A percentile compares a stretch with the other conserved stretches of the same genome.
Evolutionary conservation across 2,888 invertebrate species (phyloP).

Genomic region (Xestia ashworthii): DNA sequence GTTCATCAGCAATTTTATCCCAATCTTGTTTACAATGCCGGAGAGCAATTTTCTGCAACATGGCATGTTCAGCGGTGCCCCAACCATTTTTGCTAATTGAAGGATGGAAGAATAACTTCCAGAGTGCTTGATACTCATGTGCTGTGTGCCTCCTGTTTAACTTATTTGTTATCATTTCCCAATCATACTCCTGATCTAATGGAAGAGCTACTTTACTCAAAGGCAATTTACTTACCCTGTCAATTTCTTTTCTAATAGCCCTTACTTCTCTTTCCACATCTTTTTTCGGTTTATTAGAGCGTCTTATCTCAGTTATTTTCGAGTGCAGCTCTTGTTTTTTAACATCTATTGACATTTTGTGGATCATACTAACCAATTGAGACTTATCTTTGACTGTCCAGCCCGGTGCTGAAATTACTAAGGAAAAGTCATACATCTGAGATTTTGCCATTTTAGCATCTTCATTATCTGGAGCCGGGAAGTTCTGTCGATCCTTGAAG

Average conservation of each 20-base stretch:
- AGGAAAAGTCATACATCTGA: slow-evolving; percentile 86
- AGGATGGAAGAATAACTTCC: slow-evolving; percentile 93
- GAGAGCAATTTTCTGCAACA: slow-evolving; percentile 75
- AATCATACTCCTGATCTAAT: slow-evolving; percentile 89
- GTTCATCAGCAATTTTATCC: slow-evolving; percentile 91
- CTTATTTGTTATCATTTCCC: slow-evolving; percentile 88
- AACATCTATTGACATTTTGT: slow-evolving; percentile 77
- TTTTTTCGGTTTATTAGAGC: slow-evolving; percentile 54
- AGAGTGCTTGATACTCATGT: slow-evolving; percentile 92
- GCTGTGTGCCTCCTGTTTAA: slow-evolving; percentile 91
- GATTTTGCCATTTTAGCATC: slow-evolving; percentile 88
- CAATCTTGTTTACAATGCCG: slow-evolving; percentile 91
- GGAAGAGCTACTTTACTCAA: slow-evolving; percentile 79
- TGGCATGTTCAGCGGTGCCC: slow-evolving; percentile 77
- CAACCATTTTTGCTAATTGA: slow-evolving; percentile 89
- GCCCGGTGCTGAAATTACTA: slow-evolving; percentile 82
- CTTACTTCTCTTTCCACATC: slow-evolving; percentile 63
- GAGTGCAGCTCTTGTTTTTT: slow-evolving; percentile 69
- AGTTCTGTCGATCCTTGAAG: slow-evolving; percentile 91
- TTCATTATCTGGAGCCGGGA: slow-evolving; percentile 90
- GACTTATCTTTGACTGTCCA: slow-evolving; percentile 92
- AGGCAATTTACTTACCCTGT: slow-evolving; percentile 68
- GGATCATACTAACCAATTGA: slow-evolving; percentile 86
- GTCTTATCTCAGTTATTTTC: slow-evolving; percentile 71
- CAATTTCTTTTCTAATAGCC: slow-evolving; percentile 69